Base-by-base conservation (phyloP, 1,140 invertebrate genomes). In the Philaenus spumarius region DNA sequence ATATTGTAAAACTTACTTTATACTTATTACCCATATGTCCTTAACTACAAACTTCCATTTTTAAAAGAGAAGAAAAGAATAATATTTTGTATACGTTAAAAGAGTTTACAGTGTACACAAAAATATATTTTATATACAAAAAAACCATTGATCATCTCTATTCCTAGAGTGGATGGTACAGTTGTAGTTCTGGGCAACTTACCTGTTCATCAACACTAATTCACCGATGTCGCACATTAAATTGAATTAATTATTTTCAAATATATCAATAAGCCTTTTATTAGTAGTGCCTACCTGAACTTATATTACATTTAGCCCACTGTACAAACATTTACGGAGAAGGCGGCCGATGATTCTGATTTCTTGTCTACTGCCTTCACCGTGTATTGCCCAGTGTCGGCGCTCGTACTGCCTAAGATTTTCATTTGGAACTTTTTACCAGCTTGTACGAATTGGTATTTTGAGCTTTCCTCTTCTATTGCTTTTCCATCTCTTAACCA, bases 401-500 rank as follows among this genome's bases (percentile, higher is more conserved):
- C 86, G 39, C 82, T 72, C 57, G 81, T 80, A 69, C 85, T 86
- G 55, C 84, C 81, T 40, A 84, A 80, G 60, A 97, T 89, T 59
- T 79, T 78, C 55, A 83, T 73, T 67, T 84, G 80, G 63, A 93
- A 84, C 64, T 85, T 90, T 48, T 83, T 83, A 61, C 82, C 85
- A 65, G 90, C 85, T 71, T 86, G 84, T 37, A 81, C 87, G 72
- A 93, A 91, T 64, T 84, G 85, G 71, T 90, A 93, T 71, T 87
- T 82, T 35, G 82, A 77, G 43, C 83, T 86, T 56, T 76, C 76
- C 64, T 87, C 86, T 63, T 90, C 82, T 53, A 93, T 80, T 45
- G 85, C 82, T 70, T 94, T 90, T 63, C 89, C 89, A 75, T 95
- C 94, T 75, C 95, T 95, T 64, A 91, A 74, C 95, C 95, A 97